phyloP scores from a whole-genome alignment of 1,140 invertebrate species.

The Colletes gigas region DNA sequence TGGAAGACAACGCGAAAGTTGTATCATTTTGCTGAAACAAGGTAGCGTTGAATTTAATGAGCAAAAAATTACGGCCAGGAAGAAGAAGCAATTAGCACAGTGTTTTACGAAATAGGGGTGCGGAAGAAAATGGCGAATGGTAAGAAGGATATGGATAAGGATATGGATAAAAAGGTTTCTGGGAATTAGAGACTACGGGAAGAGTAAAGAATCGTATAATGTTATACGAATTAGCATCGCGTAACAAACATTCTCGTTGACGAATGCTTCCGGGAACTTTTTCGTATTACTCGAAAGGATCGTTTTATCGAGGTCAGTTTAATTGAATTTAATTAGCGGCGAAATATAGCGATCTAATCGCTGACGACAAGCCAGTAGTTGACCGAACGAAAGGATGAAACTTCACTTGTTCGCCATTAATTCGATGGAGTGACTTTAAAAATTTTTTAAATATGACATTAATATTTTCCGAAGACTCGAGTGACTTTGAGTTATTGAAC shows the following conservation, averaged over 20 bases:
- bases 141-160: too few relatives aligned
- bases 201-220: too few relatives aligned
- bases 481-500: too few relatives aligned
- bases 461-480: too few relatives aligned
- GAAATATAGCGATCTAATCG: neutral
- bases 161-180: too few relatives aligned
- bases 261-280: neutral
- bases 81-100: neutral
- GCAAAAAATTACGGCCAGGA: neutral
- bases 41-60: neutral
- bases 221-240: neutral
- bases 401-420: too few relatives aligned
- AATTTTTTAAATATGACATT: too few relatives aligned
- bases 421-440: too few relatives aligned
- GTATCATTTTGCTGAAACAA: neutral
- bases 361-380: neutral
- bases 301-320: neutral
- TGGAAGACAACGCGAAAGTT: neutral
- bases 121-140: too few relatives aligned
- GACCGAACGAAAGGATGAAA: too few relatives aligned
- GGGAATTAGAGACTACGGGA: too few relatives aligned
- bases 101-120: too few relatives aligned
- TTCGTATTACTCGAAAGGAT: neutral
- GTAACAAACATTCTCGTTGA: neutral
- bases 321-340: slow-evolving; percentile 5